Evolutionary conservation across 2,888 invertebrate species (phyloP).

Genomic region (Heliconius erato): DNA sequence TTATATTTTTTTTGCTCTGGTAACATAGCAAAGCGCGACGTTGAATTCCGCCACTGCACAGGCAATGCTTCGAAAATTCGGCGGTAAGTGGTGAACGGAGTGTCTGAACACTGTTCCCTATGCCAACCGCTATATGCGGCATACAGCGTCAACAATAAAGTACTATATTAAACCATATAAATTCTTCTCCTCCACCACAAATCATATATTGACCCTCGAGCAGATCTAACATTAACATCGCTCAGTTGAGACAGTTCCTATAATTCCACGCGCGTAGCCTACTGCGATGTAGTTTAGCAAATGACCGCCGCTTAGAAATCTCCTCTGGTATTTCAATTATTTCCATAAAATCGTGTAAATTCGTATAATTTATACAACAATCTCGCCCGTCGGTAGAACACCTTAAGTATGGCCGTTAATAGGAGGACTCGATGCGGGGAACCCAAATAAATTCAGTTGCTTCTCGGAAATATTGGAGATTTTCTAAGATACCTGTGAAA

Average conservation of each 20-base stretch:
- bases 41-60: no score
- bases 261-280: constrained; percentile 69
- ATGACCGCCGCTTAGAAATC: constrained; percentile 74
- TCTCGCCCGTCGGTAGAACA: constrained; percentile 53
- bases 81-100: no score
- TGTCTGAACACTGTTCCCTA: no score
- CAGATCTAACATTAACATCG: constrained; percentile 9
- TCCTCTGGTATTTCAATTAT: constrained; percentile 65
- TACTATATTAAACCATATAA: background rate
- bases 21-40: no score
- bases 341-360: constrained; percentile 71
- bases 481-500: constrained; percentile 47
- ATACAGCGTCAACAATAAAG: background rate
- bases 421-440: constrained; percentile 51
- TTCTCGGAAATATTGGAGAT: constrained; percentile 51
- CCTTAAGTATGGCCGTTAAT: constrained; percentile 52
- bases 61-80: no score
- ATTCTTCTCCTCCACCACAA: background rate
- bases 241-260: constrained; percentile 17
- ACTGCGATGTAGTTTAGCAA: constrained; percentile 71
- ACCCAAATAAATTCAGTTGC: constrained; percentile 50
- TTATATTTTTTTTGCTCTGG: no score
- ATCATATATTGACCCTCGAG: constrained; percentile 7
- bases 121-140: background rate
- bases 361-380: constrained; percentile 65